Evolutionary conservation across 2,888 invertebrate genomes (phyloP), one percentile per base, ranked within the genome.

Genomic region (Mellilla xanthometata): DNA sequence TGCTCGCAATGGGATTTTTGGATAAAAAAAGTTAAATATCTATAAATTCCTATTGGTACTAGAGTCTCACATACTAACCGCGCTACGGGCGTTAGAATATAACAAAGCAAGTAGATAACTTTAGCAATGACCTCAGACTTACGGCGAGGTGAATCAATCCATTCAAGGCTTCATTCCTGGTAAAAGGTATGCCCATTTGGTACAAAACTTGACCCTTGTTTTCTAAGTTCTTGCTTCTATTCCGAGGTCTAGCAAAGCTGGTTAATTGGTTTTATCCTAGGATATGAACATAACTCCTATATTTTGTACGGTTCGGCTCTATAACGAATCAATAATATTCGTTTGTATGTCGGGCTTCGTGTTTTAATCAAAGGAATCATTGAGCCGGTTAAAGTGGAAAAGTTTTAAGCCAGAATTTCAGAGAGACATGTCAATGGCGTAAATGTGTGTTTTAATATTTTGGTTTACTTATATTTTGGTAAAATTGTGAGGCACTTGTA

Each of bases 101-200:
- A 60, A 58, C 57, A 56, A 56, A 58, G 48, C 48, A 58, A 56
- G 12, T 28, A 36, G 2, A 5, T 26, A 13, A 6, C 9, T 9
- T 58, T 61, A 54, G 60, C 54, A 41, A 40, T 68, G 75, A 75
- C 80, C 82, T 79, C 74, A 64, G 52, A 19, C 35, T 62, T 48
- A 62, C 4, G 10, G 60, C 71, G 76, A 76, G 76, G 79, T 81
- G 77, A 85, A 81, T 85, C 84, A 85, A 81, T 82, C 76, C 70
- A 69, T 63, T 67, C 81, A 84, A 81, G 82, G 83, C 69, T 72
- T 67, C 53, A 50, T 65, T 64, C 60, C 57, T 66, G 71, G 72
- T 77, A 78, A 81, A 76, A 80, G 81, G 76, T 74, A 65, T 68
- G 61, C 57, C 75, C 72, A 74, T 69, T 68, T 71, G 68, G 60